Conservation (phyloP, 2,797 vertebrate genomes). For the Natrix natrix region DNA sequence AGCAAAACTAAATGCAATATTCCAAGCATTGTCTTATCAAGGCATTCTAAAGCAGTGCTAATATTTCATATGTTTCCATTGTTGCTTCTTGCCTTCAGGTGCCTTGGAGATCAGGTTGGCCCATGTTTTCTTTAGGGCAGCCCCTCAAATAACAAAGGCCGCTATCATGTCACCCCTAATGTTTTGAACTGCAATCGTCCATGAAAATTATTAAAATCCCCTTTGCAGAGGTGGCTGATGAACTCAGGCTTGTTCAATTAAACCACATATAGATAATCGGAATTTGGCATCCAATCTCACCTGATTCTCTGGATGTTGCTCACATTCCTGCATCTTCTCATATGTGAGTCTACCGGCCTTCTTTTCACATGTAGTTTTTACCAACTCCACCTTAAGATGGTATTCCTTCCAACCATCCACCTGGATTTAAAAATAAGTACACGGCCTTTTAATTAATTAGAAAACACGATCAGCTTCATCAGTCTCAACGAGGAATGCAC, state of each 20-base stretch:
- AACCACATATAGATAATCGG: not conserved
- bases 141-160: no score
- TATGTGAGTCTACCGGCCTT: accelerated
- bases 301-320: accelerated
- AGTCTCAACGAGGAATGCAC: not conserved
- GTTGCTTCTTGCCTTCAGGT: no score
- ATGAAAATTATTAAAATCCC: no score
- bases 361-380: not conserved
- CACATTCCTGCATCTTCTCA: accelerated
- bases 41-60: no score
- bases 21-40: no score
- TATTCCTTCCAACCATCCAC: not conserved
- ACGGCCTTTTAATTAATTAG: not conserved
- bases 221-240: not conserved
- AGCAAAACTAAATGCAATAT: no score
- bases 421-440: not conserved
- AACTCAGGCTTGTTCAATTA: not conserved
- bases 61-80: no score
- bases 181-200: no score
- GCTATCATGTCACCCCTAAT: no score
- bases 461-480: not conserved
- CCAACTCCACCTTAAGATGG: not conserved
- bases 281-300: not conserved
- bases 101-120: no score
- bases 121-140: no score